phyloP scores from a whole-genome alignment of 2,888 invertebrate species.

The Nebria salina region DNA sequence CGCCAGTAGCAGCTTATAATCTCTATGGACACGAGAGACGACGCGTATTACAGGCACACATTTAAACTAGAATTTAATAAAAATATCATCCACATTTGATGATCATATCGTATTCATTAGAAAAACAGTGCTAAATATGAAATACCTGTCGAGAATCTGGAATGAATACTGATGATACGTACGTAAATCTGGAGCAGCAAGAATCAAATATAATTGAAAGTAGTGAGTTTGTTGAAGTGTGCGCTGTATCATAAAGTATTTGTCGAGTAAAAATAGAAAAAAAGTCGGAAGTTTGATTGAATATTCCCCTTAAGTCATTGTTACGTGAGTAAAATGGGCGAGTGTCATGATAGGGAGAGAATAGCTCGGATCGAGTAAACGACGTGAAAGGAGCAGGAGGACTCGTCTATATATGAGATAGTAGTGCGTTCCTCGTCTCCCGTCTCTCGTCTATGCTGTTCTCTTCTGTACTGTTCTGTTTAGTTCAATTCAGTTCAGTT shows the following conservation, averaged over 20 bases:
- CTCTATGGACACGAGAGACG: conserved; percentile 38
- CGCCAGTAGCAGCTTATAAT: conserved; percentile 25
- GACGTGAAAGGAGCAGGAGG: not conserved
- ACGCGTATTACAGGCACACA: conserved; percentile 24
- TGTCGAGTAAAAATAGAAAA: not conserved
- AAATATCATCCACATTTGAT: too few species aligned
- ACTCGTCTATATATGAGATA: too few species aligned
- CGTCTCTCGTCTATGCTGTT: too few species aligned
- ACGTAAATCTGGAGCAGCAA: not conserved
- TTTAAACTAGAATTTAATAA: not conserved
- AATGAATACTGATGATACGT: too few species aligned
- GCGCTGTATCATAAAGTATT: not conserved
- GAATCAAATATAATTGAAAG: not conserved
- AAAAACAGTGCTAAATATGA: too few species aligned
- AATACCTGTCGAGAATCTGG: too few species aligned
- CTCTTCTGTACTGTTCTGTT: too few species aligned
- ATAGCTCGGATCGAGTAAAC: too few species aligned
- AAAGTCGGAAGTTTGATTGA: not conserved
- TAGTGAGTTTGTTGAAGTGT: not conserved
- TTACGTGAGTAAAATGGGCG: not conserved
- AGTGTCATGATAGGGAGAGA: not conserved
- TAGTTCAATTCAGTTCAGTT: too few species aligned
- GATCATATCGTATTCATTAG: too few species aligned
- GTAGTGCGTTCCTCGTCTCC: not conserved
- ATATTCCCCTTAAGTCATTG: conserved; percentile 1